Base-by-base conservation (phyloP, 2,113 vertebrate genomes). In the Strix uralensis region DNA sequence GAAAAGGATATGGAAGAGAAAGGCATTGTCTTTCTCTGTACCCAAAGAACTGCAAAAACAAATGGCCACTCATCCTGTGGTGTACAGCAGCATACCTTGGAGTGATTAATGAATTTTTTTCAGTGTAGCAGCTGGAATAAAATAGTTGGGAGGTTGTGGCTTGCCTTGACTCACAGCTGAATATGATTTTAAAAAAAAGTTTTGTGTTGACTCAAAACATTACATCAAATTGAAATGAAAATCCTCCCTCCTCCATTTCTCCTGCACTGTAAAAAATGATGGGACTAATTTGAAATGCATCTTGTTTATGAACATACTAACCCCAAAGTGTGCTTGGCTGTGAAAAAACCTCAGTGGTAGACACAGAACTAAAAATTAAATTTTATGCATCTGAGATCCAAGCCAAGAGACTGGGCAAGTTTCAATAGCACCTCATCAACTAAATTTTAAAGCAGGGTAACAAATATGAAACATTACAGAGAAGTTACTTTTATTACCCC, bases 241-340 rank as follows among this genome's bases (percentile, higher is more conserved):
- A 25, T 62, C 36, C 19, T 94, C 15, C 49, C 58, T 0, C 0
- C 5, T 46, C 46, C 1, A 0, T 81, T 96, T 62, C 25, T 81
- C 15, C 46, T 2, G 0, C 40, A n/a, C 9, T 70, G 36, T 73
- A 86, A 92, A 88, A 82, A 90, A 62, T 26, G 4, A 57, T 94
- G 42, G 62, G 40, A 66, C 36, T 86, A 83, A 88, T 90, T 92
- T 77, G 63, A 92, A 95, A 83, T 70, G n/a, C 13, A 74, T 88
- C 49, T 77, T 93, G 46, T 93, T 97, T 92, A 88, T 86, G 57
- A 80, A 90, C 44, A 69, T 61, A 61, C 23, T 77, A 88, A 95
- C 58, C 49, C n/a, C 49, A 61, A 70, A 90, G 36, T 77, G 80
- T 58, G 58, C 38, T 32, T 96, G 72, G 40, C 47, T 96, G 65